Conservation (phyloP, 2,113 vertebrate genomes). For the Oceanodroma tethys region DNA sequence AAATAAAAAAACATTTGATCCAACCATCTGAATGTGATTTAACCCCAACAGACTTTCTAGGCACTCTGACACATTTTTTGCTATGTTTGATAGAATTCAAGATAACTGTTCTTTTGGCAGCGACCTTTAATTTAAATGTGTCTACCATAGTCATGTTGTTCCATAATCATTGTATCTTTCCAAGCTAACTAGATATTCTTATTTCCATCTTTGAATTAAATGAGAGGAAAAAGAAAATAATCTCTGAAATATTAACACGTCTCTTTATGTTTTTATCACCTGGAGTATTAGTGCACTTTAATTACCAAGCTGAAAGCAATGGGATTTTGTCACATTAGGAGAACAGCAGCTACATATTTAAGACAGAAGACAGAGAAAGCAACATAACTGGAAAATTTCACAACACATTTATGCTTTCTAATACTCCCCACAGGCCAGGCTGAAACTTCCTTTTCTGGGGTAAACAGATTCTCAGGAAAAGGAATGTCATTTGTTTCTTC, state of each 20-base stretch:
- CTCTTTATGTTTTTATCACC: background rate
- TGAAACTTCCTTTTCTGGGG: background rate
- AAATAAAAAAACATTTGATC: slow-evolving; percentile 63
- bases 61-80: slow-evolving; percentile 20
- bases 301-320: background rate
- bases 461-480: background rate
- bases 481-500: background rate
- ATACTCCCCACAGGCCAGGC: background rate
- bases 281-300: slow-evolving; percentile 15
- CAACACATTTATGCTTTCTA: background rate
- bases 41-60: slow-evolving; percentile 11
- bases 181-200: background rate
- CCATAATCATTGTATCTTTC: background rate
- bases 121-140: slow-evolving; percentile 56
- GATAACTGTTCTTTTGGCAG: slow-evolving; percentile 30
- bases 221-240: background rate
- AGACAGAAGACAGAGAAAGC: background rate
- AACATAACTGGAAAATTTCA: background rate
- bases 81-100: slow-evolving; percentile 50
- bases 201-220: background rate
- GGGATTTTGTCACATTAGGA: background rate
- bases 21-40: slow-evolving; percentile 52
- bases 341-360: background rate
- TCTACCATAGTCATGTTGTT: background rate
- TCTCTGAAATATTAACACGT: background rate